A percentile compares a stretch with the other conserved stretches of the same genome.
phyloP scores from a whole-genome alignment of 2,797 vertebrate genomes.

The Chromis chromis region DNA sequence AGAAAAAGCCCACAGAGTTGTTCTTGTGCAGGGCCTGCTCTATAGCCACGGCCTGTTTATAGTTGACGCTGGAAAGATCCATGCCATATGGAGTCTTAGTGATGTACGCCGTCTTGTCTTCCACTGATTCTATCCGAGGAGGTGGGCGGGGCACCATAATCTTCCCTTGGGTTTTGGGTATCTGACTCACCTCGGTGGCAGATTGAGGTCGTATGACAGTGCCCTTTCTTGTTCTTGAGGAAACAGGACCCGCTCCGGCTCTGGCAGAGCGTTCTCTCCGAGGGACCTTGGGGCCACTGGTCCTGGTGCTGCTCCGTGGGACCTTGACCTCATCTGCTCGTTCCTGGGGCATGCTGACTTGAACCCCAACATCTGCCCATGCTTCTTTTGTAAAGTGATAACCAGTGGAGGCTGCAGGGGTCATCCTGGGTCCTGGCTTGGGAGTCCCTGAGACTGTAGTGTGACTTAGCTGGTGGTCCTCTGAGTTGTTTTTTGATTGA shows the following conservation, averaged over 20 bases:
- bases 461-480: slow-evolving; percentile 75
- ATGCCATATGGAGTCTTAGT: slow-evolving; percentile 59
- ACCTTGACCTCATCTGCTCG: slow-evolving; percentile 73
- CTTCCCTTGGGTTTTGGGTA: slow-evolving; percentile 83
- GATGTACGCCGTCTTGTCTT: slow-evolving; percentile 56
- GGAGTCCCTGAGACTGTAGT: slow-evolving; percentile 61
- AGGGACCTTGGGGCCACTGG: slow-evolving; percentile 70
- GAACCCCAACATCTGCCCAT: slow-evolving; percentile 85
- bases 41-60: slow-evolving; percentile 54
- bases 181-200: slow-evolving; percentile 78
- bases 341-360: slow-evolving; percentile 72
- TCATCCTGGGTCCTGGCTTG: slow-evolving; percentile 65
- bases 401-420: slow-evolving; percentile 69
- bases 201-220: slow-evolving; percentile 82
- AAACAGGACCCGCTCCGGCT: slow-evolving; percentile 65
- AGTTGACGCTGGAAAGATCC: slow-evolving; percentile 40
- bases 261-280: slow-evolving; percentile 76
- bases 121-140: slow-evolving; percentile 65
- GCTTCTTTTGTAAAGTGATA: slow-evolving; percentile 86
- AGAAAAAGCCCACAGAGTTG: slow-evolving; percentile 52
- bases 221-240: slow-evolving; percentile 81
- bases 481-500: slow-evolving; percentile 53
- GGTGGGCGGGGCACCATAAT: slow-evolving; percentile 85
- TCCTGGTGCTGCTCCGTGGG: slow-evolving; percentile 63
- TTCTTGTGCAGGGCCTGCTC: slow-evolving; percentile 65